Conservation (phyloP, 1,140 invertebrate genomes). For the Araneus ventricosus region DNA sequence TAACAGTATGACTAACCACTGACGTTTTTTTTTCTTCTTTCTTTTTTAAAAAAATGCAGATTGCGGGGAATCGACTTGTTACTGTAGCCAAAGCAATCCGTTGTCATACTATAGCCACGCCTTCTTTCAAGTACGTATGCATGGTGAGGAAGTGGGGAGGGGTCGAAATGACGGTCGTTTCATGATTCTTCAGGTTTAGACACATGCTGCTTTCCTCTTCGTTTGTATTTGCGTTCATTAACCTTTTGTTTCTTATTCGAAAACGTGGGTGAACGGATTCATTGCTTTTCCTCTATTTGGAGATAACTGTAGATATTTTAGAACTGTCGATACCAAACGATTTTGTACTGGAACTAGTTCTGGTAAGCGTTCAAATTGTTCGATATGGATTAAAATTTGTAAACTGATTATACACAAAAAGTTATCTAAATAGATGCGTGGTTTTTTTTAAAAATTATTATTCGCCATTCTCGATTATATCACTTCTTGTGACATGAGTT, state of each 20-base stretch:
- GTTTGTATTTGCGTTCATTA: slow-evolving; percentile 31
- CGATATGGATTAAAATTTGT: no score
- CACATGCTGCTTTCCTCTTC: not conserved
- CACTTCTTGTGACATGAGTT: no score
- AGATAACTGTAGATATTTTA: not conserved
- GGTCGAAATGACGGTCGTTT: not conserved
- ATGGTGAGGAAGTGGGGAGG: not conserved
- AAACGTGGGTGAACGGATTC: slow-evolving; percentile 28
- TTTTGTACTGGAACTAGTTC: not conserved
- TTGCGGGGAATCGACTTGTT: not conserved
- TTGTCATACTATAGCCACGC: not conserved
- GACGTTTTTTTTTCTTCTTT: not conserved
- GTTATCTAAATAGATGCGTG: no score
- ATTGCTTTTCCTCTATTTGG: not conserved
- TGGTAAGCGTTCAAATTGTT: no score
- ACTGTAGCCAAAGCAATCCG: not conserved
- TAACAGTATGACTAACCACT: slow-evolving; percentile 4
- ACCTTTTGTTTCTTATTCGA: slow-evolving; percentile 29
- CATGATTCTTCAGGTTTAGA: not conserved
- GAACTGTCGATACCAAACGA: not conserved
- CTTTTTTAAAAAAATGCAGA: not conserved
- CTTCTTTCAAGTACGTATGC: slow-evolving; percentile 1
- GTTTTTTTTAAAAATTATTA: no score
- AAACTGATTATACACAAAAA: no score
- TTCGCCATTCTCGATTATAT: no score